Evolutionary conservation across 2,797 vertebrate genomes (phyloP).

Genomic region (Epinephelus awoara): DNA sequence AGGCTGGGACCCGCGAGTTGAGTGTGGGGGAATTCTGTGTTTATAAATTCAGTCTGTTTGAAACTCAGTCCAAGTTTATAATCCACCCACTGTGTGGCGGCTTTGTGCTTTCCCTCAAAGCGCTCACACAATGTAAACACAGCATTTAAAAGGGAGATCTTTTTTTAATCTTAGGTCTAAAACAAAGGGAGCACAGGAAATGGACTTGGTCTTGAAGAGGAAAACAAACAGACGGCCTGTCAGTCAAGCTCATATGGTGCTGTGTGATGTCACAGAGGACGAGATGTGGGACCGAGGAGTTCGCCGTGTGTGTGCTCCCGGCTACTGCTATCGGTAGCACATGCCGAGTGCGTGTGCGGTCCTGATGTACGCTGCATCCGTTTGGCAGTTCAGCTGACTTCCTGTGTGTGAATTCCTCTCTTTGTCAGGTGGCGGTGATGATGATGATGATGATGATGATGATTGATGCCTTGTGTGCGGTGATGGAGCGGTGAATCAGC

Average conservation of each 20-base stretch:
- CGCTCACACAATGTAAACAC: conserved; percentile 84
- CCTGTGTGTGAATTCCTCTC: conserved; percentile 53
- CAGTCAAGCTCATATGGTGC: conserved; percentile 74
- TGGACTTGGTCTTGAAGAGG: conserved; percentile 74
- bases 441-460: conserved; percentile 34
- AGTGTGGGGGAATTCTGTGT: conserved; percentile 83
- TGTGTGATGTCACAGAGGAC: conserved; percentile 65
- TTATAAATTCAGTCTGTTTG: conserved; percentile 85
- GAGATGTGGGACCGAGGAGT: conserved; percentile 30
- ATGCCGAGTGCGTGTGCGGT: conserved; percentile 55
- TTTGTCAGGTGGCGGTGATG: conserved; percentile 52
- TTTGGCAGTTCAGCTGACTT: conserved; percentile 53
- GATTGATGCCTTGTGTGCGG: conserved; percentile 64
- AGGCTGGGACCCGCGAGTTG: conserved; percentile 78
- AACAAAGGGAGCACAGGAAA: conserved; percentile 86
- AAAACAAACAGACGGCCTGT: conserved; percentile 81
- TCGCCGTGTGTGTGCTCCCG: background rate
- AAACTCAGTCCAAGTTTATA: conserved; percentile 86
- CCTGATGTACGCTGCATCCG: conserved; percentile 36
- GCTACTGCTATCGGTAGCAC: conserved; percentile 44
- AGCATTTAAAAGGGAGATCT: conserved; percentile 78
- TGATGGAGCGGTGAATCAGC: conserved; percentile 60
- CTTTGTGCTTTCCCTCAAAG: conserved; percentile 84
- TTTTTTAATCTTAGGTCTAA: conserved; percentile 71
- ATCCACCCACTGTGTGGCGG: conserved; percentile 85